phyloP scores from a whole-genome alignment of 2,113 vertebrate species.

The Cariama cristata region DNA sequence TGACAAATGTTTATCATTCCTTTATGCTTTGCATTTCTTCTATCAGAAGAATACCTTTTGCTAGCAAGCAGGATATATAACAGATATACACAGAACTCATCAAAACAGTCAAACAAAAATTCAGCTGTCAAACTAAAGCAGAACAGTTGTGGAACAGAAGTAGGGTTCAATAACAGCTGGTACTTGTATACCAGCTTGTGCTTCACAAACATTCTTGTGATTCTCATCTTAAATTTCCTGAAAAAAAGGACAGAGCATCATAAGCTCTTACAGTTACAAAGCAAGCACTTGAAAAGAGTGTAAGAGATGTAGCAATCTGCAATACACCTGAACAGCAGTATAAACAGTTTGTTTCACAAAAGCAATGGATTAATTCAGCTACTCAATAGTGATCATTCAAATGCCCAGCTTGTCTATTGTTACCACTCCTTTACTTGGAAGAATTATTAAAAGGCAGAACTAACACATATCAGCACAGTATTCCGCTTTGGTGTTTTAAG shows the following conservation, averaged over 20 bases:
- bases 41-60: neutral
- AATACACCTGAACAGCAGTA: neutral
- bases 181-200: neutral
- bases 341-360: neutral
- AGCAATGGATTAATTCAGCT: neutral
- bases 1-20: neutral
- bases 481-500: neutral
- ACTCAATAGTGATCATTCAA: neutral
- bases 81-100: neutral
- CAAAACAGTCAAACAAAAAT: neutral
- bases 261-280: neutral
- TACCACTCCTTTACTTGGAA: neutral
- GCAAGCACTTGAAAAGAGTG: neutral
- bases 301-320: neutral
- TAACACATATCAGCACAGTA: neutral
- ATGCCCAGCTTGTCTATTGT: neutral
- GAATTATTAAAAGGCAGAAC: neutral
- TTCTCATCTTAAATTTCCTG: neutral
- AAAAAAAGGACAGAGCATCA: neutral
- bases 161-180: neutral
- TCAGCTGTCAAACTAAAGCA: neutral
- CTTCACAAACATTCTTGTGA: neutral
- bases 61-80: neutral
- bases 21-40: neutral
- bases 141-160: neutral